These are phyloP conservation scores for Trididemnum miniatum DNA, from an alignment of 23 tunicate species.

Conservation along the genomic window DNA sequence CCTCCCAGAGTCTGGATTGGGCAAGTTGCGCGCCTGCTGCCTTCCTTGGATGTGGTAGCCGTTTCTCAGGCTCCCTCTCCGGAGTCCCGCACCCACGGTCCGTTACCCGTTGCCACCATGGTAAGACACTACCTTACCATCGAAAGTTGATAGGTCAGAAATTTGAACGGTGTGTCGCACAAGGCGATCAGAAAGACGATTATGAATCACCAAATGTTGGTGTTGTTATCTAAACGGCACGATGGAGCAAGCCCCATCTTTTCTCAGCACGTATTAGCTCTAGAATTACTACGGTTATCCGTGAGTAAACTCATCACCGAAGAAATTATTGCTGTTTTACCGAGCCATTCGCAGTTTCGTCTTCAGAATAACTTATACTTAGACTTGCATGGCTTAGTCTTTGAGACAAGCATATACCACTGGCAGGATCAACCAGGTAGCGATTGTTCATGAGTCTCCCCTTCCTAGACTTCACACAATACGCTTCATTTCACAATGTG, in stretches of 20 bases:
- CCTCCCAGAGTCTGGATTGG: slow-evolving; percentile 77
- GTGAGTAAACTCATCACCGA: not conserved
- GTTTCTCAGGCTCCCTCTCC: too few relatives aligned
- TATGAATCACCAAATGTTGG: slow-evolving; percentile 58
- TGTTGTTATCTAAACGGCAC: slow-evolving; percentile 34
- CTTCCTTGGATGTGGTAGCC: slow-evolving; percentile 86
- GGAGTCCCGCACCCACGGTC: too few relatives aligned
- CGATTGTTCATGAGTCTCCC: too few relatives aligned
- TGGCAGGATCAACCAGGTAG: slow-evolving; percentile 42
- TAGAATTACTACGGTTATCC: slow-evolving; percentile 42
- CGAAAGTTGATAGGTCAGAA: slow-evolving; percentile 59
- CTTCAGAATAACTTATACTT: slow-evolving; percentile 25
- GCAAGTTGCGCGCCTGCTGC: slow-evolving; percentile 82
- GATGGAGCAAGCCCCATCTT: not conserved
- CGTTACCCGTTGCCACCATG: slow-evolving; percentile 56
- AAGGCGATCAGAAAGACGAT: slow-evolving; percentile 56
- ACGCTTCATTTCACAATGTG: too few relatives aligned
- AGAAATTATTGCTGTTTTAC: slow-evolving; percentile 28
- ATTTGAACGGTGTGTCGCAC: slow-evolving; percentile 44
- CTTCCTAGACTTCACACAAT: too few relatives aligned
- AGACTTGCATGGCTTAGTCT: slow-evolving; percentile 45
- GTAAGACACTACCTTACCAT: slow-evolving; percentile 49
- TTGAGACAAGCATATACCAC: slow-evolving; percentile 49
- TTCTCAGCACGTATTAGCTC: slow-evolving; percentile 31
- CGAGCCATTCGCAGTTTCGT: slow-evolving; percentile 49